Conservation (phyloP, 1,140 invertebrate species). For the Drosophila lacertosa region DNA sequence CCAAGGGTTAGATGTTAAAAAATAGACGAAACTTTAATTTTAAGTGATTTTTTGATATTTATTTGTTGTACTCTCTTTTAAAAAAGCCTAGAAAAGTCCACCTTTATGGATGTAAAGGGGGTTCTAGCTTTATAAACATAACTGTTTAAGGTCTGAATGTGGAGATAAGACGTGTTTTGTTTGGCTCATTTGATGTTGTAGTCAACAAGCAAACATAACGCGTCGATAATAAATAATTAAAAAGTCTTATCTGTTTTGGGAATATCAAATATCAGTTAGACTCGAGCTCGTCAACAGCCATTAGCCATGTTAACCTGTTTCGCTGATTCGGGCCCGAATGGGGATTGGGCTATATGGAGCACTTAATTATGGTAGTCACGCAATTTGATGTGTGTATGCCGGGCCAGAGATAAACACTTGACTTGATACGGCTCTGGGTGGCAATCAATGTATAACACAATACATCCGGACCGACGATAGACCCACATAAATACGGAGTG, state of each 20-base stretch:
- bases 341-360: constrained; percentile 19
- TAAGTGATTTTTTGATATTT: too few species aligned
- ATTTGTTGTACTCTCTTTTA: too few species aligned
- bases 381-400: constrained; percentile 12
- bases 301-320: constrained; percentile 36
- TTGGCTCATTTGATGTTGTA: not conserved
- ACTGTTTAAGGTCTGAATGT: not conserved
- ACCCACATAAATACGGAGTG: constrained; percentile 4
- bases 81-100: too few species aligned
- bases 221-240: constrained; percentile 43
- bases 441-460: constrained; percentile 32
- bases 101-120: not conserved
- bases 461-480: constrained; percentile 32
- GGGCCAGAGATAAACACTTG: constrained; percentile 19
- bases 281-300: constrained; percentile 10
- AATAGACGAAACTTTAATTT: too few species aligned
- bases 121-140: constrained; percentile 3
- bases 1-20: too few species aligned
- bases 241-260: constrained; percentile 39
- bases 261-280: constrained; percentile 3
- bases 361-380: constrained; percentile 39
- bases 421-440: not conserved
- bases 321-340: not conserved
- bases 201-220: constrained; percentile 1
- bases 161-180: constrained; percentile 18